Evolutionary conservation across 2,113 vertebrate species (phyloP), one percentile per base, ranked within the genome.

Genomic region (Odontesthes bonariensis): DNA sequence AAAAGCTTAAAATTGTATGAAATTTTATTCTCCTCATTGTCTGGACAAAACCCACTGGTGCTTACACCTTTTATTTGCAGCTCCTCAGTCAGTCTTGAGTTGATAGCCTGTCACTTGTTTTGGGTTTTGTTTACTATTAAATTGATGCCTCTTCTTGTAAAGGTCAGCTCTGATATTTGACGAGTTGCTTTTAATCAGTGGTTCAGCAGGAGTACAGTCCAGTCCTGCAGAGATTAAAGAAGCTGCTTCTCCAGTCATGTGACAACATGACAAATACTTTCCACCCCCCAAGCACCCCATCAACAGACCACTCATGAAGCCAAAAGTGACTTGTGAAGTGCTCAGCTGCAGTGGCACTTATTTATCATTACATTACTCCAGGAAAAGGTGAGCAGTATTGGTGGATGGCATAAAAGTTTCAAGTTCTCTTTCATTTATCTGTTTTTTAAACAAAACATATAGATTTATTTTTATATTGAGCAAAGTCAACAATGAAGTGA

Each of bases 191-290:
- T 87, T 83, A 88, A 85, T 81, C 73, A 81, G 57, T 2, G 6
- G 22, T 82, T 83, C 75, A 54, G 60, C 51, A 35, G 31, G 35
- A 69, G 62, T 51, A 67, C 13, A 65, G 55, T 42, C 58, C 40
- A 70, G 52, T 66, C 69, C 71, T 79, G 78, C 71, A 27, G 82
- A 84, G 82, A 89, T 86, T 57, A 86, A 86, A 88, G 70, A 75
- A 75, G 23, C 44, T 1, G 17, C 22, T 73, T 70, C 58, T 74
- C 71, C 46, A 56, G 71, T 79, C 66, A 49, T 54, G 52, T 38
- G 56, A 27, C 69, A 54, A 60, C 74, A 68, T 56, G 47, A 75
- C 83, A 66, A 75, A 68, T 83, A 69, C 72, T 68, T 64, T 44
- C 20, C 52, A 46, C 1, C 33, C 27, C 44, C 33, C 56, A 52